A percentile compares a stretch with the other conserved stretches of the same genome.
Conservation (phyloP, 2,888 invertebrate genomes). For the Acanthosepion esculentum region DNA sequence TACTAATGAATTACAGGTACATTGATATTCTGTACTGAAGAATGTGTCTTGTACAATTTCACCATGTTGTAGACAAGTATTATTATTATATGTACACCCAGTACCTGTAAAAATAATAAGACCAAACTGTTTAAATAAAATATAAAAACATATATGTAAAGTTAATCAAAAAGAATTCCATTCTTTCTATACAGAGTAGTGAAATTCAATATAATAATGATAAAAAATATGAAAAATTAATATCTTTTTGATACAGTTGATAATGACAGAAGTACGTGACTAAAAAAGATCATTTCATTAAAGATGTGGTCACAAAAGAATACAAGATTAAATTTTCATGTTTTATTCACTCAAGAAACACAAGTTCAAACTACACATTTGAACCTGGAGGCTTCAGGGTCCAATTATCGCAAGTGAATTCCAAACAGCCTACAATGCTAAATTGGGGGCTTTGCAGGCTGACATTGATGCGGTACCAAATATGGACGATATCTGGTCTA, state of each 20-base stretch:
- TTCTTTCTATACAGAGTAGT: neutral
- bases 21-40: neutral
- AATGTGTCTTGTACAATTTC: neutral
- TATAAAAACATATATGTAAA: neutral
- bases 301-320: too few relatives aligned
- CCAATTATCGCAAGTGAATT: neutral
- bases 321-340: too few relatives aligned
- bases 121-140: neutral
- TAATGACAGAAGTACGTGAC: neutral
- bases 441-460: too few relatives aligned
- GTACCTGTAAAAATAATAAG: neutral
- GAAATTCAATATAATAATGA: neutral
- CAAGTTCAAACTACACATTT: too few relatives aligned
- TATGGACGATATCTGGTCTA: too few relatives aligned
- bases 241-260: neutral
- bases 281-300: too few relatives aligned
- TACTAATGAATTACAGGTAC: neutral
- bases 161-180: neutral
- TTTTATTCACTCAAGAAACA: too few relatives aligned
- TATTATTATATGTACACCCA: neutral
- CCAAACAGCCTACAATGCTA: neutral
- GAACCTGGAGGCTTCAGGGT: too few relatives aligned
- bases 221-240: neutral
- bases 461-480: too few relatives aligned
- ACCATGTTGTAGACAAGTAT: constrained; percentile 33